Base-by-base conservation (phyloP, 2,888 invertebrate genomes). In the Carterocephalus palaemon region DNA sequence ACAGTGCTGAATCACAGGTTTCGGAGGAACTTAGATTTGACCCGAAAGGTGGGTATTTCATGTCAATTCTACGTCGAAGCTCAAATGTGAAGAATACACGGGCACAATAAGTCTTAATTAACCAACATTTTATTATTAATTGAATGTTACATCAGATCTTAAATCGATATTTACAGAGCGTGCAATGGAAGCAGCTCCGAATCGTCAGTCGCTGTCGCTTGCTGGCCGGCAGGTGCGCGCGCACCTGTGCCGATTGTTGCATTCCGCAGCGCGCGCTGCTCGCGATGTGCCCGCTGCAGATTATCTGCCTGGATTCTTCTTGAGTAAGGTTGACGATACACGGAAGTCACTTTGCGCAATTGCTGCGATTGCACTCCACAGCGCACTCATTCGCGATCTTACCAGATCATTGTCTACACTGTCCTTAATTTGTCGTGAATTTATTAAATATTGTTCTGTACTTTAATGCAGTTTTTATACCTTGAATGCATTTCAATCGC, bases 161-260 rank as follows among this genome's bases (percentile, higher is more conserved):
- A 36, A 49, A 54, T 54, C 50, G 53, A 48, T 47, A 51, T 49
- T 47, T 28, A 17, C 33, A 26, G 26, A 42, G 33, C 41, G 33
- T 45, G 38, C 37, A 39, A 52, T 49, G 56, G 56, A 53, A 54
- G 47, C 48, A 47, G 50, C 42, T 48, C 51, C 56, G 59, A 61
- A 67, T 63, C 58, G 67, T 65, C 62, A 59, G 32, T 12, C 12
- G 26, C 10, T 6, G 5, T 12, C 5, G 19, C 10, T 31, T 13
- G 23, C 8, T 12, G 24, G 23, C 7, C 53, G 70, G 73, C 83
- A 82, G 83, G 81, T 83, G 84, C 62, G 55, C 57, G 53, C 59
- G 68, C 83, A 84, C 84, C 83, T 84, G 84, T 79, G 67, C 56
- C 70, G 69, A 70, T 75, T 74, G 68, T 58, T 50, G 43, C 53